Conservation (phyloP, 2,888 invertebrate genomes). For the Chrysina gloriosa region DNA sequence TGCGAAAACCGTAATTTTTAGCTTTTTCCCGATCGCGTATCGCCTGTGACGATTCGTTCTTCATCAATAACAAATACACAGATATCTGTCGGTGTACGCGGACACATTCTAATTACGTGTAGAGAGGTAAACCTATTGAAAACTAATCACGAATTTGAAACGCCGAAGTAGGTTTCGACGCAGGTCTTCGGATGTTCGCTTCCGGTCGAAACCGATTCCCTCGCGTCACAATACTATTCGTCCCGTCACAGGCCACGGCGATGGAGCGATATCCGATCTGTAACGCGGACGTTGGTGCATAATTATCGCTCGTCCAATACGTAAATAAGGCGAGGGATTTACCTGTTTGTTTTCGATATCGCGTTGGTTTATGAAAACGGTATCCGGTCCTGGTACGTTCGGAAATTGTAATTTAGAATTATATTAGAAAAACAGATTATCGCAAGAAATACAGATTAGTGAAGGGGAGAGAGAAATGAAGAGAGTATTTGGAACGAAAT, state of each 20-base stretch:
- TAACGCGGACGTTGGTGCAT: not conserved
- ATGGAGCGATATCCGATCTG: conserved; percentile 8
- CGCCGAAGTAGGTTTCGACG: conserved; percentile 4
- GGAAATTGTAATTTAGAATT: too few relatives aligned
- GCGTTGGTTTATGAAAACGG: not conserved
- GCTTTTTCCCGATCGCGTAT: not conserved
- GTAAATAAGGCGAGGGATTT: too few relatives aligned
- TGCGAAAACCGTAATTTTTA: not conserved
- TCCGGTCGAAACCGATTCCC: conserved; percentile 19
- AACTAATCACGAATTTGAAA: conserved; percentile 27
- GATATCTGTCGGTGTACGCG: not conserved
- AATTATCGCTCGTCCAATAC: not conserved
- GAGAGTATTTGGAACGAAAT: too few relatives aligned
- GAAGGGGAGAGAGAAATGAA: too few relatives aligned
- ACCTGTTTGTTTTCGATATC: not conserved
- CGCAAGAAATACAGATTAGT: too few relatives aligned
- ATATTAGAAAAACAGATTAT: too few relatives aligned
- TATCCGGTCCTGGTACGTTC: too few relatives aligned
- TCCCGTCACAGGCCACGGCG: not conserved
- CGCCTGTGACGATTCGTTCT: conserved; percentile 2
- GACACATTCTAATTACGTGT: conserved; percentile 11
- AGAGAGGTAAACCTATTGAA: conserved; percentile 20
- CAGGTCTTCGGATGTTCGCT: conserved; percentile 35
- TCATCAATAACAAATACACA: conserved; percentile 6
- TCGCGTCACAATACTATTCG: not conserved